Evolutionary conservation across 1,140 invertebrate genomes (phyloP).

Genomic region (Zaprionus kolodkinae): DNA sequence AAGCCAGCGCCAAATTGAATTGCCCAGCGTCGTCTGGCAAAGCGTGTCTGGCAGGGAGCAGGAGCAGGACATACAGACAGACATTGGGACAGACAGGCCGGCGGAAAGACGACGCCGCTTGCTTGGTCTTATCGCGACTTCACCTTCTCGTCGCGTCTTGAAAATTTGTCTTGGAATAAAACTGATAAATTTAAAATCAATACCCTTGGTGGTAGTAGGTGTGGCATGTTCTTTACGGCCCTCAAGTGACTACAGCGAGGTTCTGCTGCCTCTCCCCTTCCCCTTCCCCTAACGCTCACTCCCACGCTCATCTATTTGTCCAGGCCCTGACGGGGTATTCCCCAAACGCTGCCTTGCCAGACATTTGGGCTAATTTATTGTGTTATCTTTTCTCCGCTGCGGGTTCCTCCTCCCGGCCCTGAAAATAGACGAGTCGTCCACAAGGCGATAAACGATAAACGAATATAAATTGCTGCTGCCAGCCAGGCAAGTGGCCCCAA

Average conservation of each 20-base stretch:
- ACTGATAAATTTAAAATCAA: conserved; percentile 62
- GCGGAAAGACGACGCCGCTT: conserved; percentile 22
- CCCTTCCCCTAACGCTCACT: background rate
- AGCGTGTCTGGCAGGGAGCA: conserved; percentile 17
- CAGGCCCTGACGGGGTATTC: conserved; percentile 39
- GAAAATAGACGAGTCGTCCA: conserved; percentile 36
- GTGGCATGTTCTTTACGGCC: conserved; percentile 32
- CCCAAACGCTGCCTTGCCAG: conserved; percentile 41
- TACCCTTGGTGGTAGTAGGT: conserved; percentile 15
- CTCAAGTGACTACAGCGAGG: conserved; percentile 15
- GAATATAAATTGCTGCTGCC: conserved; percentile 47
- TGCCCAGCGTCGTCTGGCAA: conserved; percentile 33
- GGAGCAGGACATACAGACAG: background rate
- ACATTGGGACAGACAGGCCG: background rate
- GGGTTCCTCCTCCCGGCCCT: background rate
- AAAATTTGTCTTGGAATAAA: conserved; percentile 41
- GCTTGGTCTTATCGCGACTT: conserved; percentile 41
- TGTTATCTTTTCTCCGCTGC: conserved; percentile 46
- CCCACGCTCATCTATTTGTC: conserved; percentile 18
- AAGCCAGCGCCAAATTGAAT: conserved; percentile 59
- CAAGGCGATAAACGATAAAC: conserved; percentile 48
- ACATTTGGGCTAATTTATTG: conserved; percentile 65
- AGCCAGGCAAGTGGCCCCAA: conserved; percentile 34
- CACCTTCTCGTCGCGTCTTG: conserved; percentile 25
- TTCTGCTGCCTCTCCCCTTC: background rate